Evolutionary conservation across 1,140 invertebrate genomes (phyloP).

Genomic region (Meloidogyne hapla): DNA sequence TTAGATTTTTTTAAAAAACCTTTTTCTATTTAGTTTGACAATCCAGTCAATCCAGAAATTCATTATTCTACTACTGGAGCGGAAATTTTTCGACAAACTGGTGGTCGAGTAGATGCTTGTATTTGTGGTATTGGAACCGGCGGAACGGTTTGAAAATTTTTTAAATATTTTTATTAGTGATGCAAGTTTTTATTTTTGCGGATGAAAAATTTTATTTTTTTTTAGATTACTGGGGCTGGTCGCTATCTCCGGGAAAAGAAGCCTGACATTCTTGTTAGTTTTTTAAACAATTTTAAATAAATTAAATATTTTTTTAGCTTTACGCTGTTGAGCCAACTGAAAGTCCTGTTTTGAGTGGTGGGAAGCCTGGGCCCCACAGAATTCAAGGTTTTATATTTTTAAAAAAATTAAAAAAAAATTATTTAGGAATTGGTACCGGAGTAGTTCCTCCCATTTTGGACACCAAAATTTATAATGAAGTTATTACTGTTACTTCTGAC

Average conservation of each 20-base stretch:
- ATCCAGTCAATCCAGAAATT: constrained; percentile 57
- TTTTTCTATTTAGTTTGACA: constrained; percentile 59
- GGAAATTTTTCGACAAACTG: constrained; percentile 61
- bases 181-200: too few relatives aligned
- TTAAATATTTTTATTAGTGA: too few relatives aligned
- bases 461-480: constrained; percentile 54
- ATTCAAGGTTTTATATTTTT: constrained; percentile 52
- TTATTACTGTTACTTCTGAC: constrained; percentile 47
- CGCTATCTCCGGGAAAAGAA: constrained; percentile 54
- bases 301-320: constrained; percentile 38
- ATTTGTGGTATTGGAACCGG: constrained; percentile 63
- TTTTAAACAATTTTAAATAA: not conserved
- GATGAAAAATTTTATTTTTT: not conserved
- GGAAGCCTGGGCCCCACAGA: constrained; percentile 54
- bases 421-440: constrained; percentile 54
- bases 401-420: constrained; percentile 17
- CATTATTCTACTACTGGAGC: constrained; percentile 62
- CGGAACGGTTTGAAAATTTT: constrained; percentile 42
- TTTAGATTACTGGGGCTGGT: constrained; percentile 59
- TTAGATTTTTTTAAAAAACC: not conserved
- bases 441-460: constrained; percentile 54
- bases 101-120: constrained; percentile 57
- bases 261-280: constrained; percentile 47
- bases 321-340: constrained; percentile 61
- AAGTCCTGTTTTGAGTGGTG: constrained; percentile 48